phyloP scores from a whole-genome alignment of 1,140 invertebrate genomes.

The Batillaria attramentaria region DNA sequence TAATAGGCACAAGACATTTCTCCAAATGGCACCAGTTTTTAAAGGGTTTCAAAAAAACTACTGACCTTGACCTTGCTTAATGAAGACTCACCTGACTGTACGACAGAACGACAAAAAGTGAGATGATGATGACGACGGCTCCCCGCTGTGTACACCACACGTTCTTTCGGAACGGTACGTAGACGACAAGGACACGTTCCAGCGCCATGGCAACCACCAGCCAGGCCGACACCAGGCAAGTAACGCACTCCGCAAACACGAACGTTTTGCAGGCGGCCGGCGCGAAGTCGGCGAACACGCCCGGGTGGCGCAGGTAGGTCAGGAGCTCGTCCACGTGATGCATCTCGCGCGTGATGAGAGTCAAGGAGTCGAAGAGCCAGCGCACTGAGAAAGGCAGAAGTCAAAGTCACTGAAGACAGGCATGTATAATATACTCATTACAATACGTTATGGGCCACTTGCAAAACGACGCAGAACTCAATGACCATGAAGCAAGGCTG shows the following conservation, averaged over 20 bases:
- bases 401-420: too few relatives aligned
- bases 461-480: too few relatives aligned
- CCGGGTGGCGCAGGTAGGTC: constrained; percentile 22
- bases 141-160: constrained; percentile 47
- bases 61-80: too few relatives aligned
- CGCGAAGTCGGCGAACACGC: constrained; percentile 40
- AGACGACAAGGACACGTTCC: constrained; percentile 59
- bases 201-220: constrained; percentile 61
- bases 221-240: constrained; percentile 63
- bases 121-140: constrained; percentile 50
- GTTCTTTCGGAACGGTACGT: constrained; percentile 56
- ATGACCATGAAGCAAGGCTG: too few relatives aligned
- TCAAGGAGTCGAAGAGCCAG: constrained; percentile 59
- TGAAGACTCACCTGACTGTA: constrained; percentile 52
- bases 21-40: too few relatives aligned
- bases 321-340: constrained; percentile 39
- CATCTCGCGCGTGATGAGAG: constrained; percentile 45
- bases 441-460: too few relatives aligned
- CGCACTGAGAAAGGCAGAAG: constrained; percentile 31
- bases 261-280: constrained; percentile 51
- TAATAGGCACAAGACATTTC: too few relatives aligned
- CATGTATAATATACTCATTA: too few relatives aligned
- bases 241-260: constrained; percentile 51
- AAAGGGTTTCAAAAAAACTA: too few relatives aligned
- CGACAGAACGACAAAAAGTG: constrained; percentile 52